phyloP scores from a whole-genome alignment of 2,888 invertebrate species.

The Rhingia campestris region DNA sequence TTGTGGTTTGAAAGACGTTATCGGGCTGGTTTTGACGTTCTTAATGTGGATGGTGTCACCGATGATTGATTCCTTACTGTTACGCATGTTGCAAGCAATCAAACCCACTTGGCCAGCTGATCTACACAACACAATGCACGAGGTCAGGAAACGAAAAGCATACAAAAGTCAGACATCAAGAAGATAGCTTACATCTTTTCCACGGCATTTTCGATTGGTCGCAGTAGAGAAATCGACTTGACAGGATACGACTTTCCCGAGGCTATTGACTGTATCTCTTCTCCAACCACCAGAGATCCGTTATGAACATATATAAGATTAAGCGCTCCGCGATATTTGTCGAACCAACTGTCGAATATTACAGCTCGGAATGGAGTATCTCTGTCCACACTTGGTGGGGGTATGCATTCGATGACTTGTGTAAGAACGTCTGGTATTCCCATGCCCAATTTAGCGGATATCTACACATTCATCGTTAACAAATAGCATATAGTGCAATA shows the following conservation, averaged over 20 bases:
- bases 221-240: constrained; percentile 89
- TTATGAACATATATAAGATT: constrained; percentile 90
- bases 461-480: constrained; percentile 79
- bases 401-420: constrained; percentile 90
- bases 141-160: not conserved
- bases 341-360: constrained; percentile 97
- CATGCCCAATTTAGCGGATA: constrained; percentile 95
- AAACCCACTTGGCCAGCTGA: constrained; percentile 97
- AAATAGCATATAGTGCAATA: not conserved
- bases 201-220: constrained; percentile 89
- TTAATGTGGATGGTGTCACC: constrained; percentile 89
- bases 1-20: constrained; percentile 86
- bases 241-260: constrained; percentile 91
- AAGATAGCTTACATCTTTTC: constrained; percentile 85
- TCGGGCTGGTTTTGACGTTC: constrained; percentile 82
- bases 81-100: constrained; percentile 91
- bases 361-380: constrained; percentile 89
- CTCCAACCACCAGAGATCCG: constrained; percentile 89
- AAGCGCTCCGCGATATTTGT: constrained; percentile 92
- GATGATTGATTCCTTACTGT: constrained; percentile 88
- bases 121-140: constrained; percentile 79
- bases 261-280: constrained; percentile 88
- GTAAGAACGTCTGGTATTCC: constrained; percentile 91
- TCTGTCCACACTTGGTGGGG: constrained; percentile 87
- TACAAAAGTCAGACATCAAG: not conserved